phyloP scores from a whole-genome alignment of 2,888 invertebrate genomes.

The Kryphioiulus occultus region DNA sequence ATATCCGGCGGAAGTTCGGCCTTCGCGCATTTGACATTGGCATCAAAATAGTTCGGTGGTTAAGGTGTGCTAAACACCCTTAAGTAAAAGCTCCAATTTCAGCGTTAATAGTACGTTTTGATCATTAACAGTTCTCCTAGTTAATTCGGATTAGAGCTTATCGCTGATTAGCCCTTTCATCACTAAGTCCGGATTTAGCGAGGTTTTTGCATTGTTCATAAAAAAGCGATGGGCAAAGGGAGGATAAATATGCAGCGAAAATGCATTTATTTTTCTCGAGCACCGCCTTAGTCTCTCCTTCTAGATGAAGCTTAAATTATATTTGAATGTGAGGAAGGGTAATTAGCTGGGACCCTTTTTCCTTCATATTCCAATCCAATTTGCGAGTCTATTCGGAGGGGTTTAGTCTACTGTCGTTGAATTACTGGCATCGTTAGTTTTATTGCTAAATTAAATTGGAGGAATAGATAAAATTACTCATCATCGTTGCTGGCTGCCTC shows the following conservation, averaged over 20 bases:
- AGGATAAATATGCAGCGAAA: background rate
- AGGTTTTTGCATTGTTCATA: background rate
- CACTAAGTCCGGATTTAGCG: background rate
- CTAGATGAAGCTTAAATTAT: slow-evolving; percentile 16
- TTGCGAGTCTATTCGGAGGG: background rate
- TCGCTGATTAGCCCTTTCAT: too few species aligned
- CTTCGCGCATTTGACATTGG: background rate
- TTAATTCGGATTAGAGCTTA: too few species aligned
- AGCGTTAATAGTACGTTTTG: too few species aligned
- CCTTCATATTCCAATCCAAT: slow-evolving; percentile 6
- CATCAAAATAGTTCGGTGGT: too few species aligned
- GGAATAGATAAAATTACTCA: slow-evolving; percentile 39
- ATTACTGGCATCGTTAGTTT: slow-evolving; percentile 40
- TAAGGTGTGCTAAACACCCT: too few species aligned
- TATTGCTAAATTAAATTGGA: slow-evolving; percentile 39
- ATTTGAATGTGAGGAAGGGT: slow-evolving; percentile 36
- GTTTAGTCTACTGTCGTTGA: slow-evolving; percentile 27
- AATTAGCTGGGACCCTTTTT: slow-evolving; percentile 28
- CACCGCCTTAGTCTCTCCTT: slow-evolving; percentile 1
- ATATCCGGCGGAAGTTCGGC: background rate
- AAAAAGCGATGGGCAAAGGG: background rate
- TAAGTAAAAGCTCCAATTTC: too few species aligned
- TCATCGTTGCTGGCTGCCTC: background rate
- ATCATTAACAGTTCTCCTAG: too few species aligned
- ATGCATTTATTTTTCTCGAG: slow-evolving; percentile 18